These are phyloP conservation scores for Pyrochroa serraticornis DNA, from an alignment of 2,888 invertebrate species.

Conservation along the genomic window DNA sequence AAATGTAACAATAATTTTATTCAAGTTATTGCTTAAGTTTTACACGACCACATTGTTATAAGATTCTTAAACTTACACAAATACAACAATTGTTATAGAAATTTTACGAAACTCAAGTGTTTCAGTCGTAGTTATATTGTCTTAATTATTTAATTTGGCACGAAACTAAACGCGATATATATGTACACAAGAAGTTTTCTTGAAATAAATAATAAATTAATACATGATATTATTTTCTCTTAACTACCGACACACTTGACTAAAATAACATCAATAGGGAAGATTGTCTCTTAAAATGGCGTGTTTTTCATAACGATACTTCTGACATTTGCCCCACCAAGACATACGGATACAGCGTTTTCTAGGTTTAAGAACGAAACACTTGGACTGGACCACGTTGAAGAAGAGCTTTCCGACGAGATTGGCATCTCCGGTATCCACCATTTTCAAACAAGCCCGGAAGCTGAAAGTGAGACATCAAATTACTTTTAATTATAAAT, in stretches of 20 bases:
- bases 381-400: constrained; percentile 93
- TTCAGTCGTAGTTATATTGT: constrained; percentile 16
- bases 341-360: constrained; percentile 76
- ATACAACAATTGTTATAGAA: constrained; percentile 4
- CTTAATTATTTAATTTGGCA: neutral
- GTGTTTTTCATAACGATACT: constrained; percentile 70
- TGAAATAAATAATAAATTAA: constrained; percentile 10
- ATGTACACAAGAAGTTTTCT: constrained; percentile 14
- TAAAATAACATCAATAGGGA: constrained; percentile 62
- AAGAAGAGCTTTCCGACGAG: constrained; percentile 93
- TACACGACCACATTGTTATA: constrained; percentile 22
- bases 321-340: constrained; percentile 84
- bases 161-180: constrained; percentile 4
- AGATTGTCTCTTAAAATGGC: constrained; percentile 78
- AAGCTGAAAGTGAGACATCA: constrained; percentile 69
- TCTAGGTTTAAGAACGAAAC: constrained; percentile 83
- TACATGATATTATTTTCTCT: constrained; percentile 11
- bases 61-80: constrained; percentile 13
- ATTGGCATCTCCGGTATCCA: constrained; percentile 84
- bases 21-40: constrained; percentile 23
- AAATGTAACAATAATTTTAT: constrained; percentile 25
- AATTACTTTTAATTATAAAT: neutral
- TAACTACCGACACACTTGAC: constrained; percentile 19
- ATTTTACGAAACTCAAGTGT: constrained; percentile 1
- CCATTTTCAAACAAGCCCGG: constrained; percentile 88